Evolutionary conservation across 1,140 invertebrate species (phyloP), one percentile per base, ranked within the genome.

Genomic region (Drosophila sp.): DNA sequence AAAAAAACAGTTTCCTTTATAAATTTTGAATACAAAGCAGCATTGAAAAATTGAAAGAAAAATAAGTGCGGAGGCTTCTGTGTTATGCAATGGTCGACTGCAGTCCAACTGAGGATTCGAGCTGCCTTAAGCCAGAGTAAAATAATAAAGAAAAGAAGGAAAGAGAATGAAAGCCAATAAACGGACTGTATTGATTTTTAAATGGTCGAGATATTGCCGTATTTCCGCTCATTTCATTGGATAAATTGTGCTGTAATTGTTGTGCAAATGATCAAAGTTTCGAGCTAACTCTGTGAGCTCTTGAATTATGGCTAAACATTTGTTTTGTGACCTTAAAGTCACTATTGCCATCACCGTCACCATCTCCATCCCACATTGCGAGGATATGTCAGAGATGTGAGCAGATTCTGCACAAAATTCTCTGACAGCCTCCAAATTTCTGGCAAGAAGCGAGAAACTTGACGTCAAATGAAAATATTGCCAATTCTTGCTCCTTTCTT

Each of bases 261-360:
- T 81, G 81, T 86, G 82, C 70, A 86, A 86, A 86, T 86, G 75
- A 81, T 84, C 72, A 86, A 87, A 86, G 81, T 86, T 86, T 78
- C 7, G 38, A 36, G 43, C 27, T 18, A 9, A 18, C 4, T 38
- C 14, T 13, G 40, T 9, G 32, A 40, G 5, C 7, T 9, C 34
- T 40, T 74, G 58, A 86, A 78, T 64, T 78, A 86, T 87, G 58
- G 72, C 67, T 58, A 41, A 41, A 43, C 80, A 84, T 84, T 84
- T 79, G 76, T 89, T 86, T 76, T 69, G 62, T 74, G 79, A 70
- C 79, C 79, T 81, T 81, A 82, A 81, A 82, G 79, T 50, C 69
- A 21, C 43, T 8, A 27, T 18, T 21, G 21, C 46, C n/a, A n/a
- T n/a, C n/a, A n/a, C n/a, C n/a, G n/a, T n/a, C n/a, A n/a, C n/a